These are phyloP conservation scores for Apomyelois bistriatella DNA, from an alignment of 2,888 invertebrate genomes.

Conservation along the genomic window DNA sequence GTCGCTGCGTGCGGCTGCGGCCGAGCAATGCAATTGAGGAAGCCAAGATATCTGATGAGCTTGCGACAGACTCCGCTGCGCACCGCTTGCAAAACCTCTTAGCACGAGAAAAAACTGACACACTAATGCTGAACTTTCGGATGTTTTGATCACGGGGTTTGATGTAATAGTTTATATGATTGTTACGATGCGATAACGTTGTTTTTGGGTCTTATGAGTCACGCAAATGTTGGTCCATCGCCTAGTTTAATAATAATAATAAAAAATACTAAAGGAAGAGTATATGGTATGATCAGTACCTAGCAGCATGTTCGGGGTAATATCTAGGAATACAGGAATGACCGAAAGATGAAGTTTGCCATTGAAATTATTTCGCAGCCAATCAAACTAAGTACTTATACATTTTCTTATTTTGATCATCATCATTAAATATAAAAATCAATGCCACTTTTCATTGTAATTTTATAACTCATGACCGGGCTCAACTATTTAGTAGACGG, in stretches of 20 bases:
- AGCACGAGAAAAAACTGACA: constrained; percentile 20
- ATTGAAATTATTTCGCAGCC: too few relatives aligned
- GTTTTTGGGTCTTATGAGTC: not conserved
- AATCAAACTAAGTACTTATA: too few relatives aligned
- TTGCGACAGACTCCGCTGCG: constrained; percentile 42
- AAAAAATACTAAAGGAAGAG: not conserved
- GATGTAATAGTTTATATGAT: constrained; percentile 8
- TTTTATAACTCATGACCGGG: too few relatives aligned
- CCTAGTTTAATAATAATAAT: not conserved
- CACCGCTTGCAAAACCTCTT: constrained; percentile 31
- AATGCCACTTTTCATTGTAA: too few relatives aligned
- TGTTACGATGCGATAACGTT: not conserved
- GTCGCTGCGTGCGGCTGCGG: constrained; percentile 17
- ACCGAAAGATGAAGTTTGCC: too few relatives aligned
- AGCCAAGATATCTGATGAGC: constrained; percentile 55
- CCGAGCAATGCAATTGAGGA: constrained; percentile 57
- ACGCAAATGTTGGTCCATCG: not conserved
- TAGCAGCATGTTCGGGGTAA: too few relatives aligned
- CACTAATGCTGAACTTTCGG: constrained; percentile 9
- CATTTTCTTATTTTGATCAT: too few relatives aligned
- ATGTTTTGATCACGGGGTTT: not conserved
- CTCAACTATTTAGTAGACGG: too few relatives aligned
- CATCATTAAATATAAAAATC: too few relatives aligned
- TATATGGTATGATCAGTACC: too few relatives aligned
- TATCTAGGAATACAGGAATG: too few relatives aligned